These are phyloP conservation scores for Drosophila anceps DNA, from an alignment of 2,888 invertebrate species.

Conservation along the genomic window DNA sequence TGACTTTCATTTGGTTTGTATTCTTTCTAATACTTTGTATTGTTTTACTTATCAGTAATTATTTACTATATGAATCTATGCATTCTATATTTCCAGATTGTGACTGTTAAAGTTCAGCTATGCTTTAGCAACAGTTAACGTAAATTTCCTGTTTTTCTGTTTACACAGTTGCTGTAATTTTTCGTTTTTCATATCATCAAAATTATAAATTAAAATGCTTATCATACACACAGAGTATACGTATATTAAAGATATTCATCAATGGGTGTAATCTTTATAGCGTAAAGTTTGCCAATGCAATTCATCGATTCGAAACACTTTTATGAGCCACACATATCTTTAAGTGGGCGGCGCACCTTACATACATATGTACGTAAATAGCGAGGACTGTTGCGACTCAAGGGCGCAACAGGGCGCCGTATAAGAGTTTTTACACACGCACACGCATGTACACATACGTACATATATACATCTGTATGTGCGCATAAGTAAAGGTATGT, in stretches of 20 bases:
- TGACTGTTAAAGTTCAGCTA: not conserved
- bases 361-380: too few species aligned
- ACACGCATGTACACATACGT: not conserved
- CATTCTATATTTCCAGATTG: not conserved
- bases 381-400: slow-evolving; percentile 13
- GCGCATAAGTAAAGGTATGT: not conserved
- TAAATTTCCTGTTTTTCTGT: not conserved
- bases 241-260: not conserved
- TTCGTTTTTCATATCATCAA: not conserved
- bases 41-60: not conserved
- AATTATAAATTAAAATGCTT: slow-evolving; percentile 3
- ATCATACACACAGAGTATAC: not conserved
- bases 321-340: slow-evolving; percentile 16
- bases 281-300: not conserved
- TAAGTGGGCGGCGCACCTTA: slow-evolving; percentile 10
- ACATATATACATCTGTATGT: not conserved
- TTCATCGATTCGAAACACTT: slow-evolving; percentile 12
- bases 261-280: slow-evolving; percentile 1
- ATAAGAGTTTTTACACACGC: not conserved
- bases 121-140: too few species aligned
- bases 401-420: slow-evolving; percentile 33
- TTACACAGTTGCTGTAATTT: not conserved
- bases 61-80: not conserved
- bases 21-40: too few species aligned
- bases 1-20: too few species aligned